Percentiles rank a stretch among this genome's conserved stretches.
These are phyloP conservation scores for Thamnaconus septentrionalis DNA, from an alignment of 2,113 vertebrate genomes.

Conservation along the genomic window DNA sequence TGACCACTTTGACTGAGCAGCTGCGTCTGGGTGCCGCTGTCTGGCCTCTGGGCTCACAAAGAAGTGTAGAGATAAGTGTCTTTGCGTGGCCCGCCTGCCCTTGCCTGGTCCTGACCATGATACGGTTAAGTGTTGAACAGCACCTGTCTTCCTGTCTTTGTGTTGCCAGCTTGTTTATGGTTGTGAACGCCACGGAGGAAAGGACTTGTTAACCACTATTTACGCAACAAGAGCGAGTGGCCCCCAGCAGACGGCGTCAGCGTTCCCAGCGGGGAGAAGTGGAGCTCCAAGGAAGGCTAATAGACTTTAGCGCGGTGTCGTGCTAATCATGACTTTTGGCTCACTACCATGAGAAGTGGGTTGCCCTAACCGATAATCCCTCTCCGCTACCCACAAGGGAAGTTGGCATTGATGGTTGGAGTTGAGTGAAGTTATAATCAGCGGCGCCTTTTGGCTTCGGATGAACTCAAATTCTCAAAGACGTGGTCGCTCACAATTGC, in stretches of 20 bases:
- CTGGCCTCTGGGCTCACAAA: too few species aligned
- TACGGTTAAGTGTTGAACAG: background rate
- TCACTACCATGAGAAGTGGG: background rate
- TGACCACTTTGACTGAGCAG: too few species aligned
- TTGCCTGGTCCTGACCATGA: background rate
- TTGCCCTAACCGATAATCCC: background rate
- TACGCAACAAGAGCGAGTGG: slow-evolving; percentile 36
- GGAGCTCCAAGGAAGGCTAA: slow-evolving; percentile 4
- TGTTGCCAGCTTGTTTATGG: slow-evolving; percentile 25
- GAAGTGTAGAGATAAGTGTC: too few species aligned
- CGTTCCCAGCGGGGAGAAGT: slow-evolving; percentile 2
- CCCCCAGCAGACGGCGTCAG: slow-evolving; percentile 12
- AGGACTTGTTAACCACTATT: slow-evolving; percentile 36
- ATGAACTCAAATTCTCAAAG: too few species aligned
- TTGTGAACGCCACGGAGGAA: background rate
- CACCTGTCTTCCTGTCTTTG: slow-evolving; percentile 11
- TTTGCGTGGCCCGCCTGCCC: too few species aligned
- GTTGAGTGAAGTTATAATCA: too few species aligned
- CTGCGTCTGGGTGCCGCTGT: too few species aligned
- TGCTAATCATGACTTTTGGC: slow-evolving; percentile 27
- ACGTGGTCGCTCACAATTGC: too few species aligned
- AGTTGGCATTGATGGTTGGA: too few species aligned
- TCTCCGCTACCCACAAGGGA: background rate
- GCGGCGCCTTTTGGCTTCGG: too few species aligned
- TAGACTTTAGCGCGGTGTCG: slow-evolving; percentile 24